phyloP scores from a whole-genome alignment of 2,113 vertebrate genomes.

The Garra rufa region DNA sequence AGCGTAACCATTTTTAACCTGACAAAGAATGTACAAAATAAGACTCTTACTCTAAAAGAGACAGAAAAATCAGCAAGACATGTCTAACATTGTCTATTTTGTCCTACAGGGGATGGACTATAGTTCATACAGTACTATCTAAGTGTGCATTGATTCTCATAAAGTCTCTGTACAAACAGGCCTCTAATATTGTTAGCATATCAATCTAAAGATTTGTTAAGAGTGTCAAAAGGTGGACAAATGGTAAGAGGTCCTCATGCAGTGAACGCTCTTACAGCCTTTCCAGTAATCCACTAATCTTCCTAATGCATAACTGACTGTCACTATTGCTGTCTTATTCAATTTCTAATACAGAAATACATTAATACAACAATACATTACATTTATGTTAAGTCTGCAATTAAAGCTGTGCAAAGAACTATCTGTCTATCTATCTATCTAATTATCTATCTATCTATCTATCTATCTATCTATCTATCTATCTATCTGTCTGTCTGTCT shows the following conservation, averaged over 20 bases:
- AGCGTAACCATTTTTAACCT: neutral
- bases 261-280: neutral
- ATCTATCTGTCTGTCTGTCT: no score
- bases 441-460: no score
- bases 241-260: neutral
- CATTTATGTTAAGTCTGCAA: neutral
- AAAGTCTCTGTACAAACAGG: constrained; percentile 73
- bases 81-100: no score
- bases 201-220: constrained; percentile 60
- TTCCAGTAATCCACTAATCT: constrained; percentile 37
- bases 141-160: constrained; percentile 66
- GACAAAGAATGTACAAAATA: neutral
- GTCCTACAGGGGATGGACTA: constrained; percentile 20
- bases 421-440: no score
- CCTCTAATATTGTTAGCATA: constrained; percentile 66
- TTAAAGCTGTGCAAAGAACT: neutral
- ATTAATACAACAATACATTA: neutral
- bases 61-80: no score
- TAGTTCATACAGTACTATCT: constrained; percentile 58
- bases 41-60: no score
- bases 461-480: no score
- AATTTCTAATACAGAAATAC: neutral
- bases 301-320: neutral
- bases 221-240: neutral
- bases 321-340: neutral